Base-by-base conservation (phyloP, 2,888 invertebrate genomes). In the Pachycephus smyrnensis region DNA sequence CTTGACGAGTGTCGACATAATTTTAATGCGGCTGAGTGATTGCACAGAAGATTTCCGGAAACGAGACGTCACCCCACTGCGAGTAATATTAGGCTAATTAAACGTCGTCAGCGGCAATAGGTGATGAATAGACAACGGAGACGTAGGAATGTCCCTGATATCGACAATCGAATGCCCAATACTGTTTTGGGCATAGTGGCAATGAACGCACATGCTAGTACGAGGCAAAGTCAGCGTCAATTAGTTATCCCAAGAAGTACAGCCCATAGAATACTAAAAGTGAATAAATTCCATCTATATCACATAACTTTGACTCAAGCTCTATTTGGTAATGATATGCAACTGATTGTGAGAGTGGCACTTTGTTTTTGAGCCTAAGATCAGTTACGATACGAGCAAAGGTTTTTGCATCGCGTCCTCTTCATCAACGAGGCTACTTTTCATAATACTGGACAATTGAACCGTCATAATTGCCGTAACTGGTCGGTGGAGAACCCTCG, bases 1-100 rank as follows among this genome's bases (percentile, higher is more conserved):
- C 76, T 79, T 55, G 80, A 78, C 31, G 76, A 78, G 79, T 78
- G 77, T 79, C 68, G 35, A 69, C 68, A 73, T 32, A 76, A 79
- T 68, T 33, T 30, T 73, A 15, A 69, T 15, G 77, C 71, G 40
- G 81, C 81, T 23, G 35, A 75, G 55, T 79, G 33, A 77, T 79
- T 75, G 73, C 35, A 2, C 69, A 77, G n/a, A 73, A 73, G 81
- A 12, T 81, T 76, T 76, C 75, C 76, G 30, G 31, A 77, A 32
- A 77, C 76, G 40, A 73, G 75, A 75, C 69, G 71, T 55, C 77
- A 79, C 73, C 77, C 77, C 68, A 75, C 30, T 36, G 31, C 36
- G n/a, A 68, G 37, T 69, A 36, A 33, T 12, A 79, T 76, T 75
- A 33, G 69, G 69, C 69, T 69, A 73, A 37, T 68, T 37, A 31